phyloP scores from a whole-genome alignment of 2,888 invertebrate species.

The Neelides folsomi region DNA sequence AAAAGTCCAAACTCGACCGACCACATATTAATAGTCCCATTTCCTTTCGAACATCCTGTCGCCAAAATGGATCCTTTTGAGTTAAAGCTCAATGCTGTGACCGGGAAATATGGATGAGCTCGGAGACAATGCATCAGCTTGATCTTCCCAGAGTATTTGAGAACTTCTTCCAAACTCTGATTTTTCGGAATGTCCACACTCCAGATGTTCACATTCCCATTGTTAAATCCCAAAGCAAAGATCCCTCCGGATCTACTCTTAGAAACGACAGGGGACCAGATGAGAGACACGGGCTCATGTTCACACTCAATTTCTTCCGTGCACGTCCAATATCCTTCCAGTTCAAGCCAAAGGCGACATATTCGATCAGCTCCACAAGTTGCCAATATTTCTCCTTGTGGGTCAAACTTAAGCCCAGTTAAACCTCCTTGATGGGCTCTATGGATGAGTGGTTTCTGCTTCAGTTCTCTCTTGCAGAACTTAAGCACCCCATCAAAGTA shows the following conservation, averaged over 20 bases:
- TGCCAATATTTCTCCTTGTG: slow-evolving; percentile 42
- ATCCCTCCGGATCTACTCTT: slow-evolving; percentile 37
- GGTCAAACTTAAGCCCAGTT: slow-evolving; percentile 43
- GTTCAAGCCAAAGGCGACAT: slow-evolving; percentile 41
- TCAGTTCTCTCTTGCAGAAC: slow-evolving; percentile 35
- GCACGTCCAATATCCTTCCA: slow-evolving; percentile 39
- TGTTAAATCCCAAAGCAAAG: slow-evolving; percentile 44
- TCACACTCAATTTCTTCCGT: slow-evolving; percentile 40
- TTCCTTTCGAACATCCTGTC: slow-evolving; percentile 40
- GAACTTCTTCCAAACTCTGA: background rate
- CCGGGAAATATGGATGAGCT: slow-evolving; percentile 45
- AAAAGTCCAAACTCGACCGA: slow-evolving; percentile 47
- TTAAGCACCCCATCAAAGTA: slow-evolving; percentile 45
- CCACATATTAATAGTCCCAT: slow-evolving; percentile 49
- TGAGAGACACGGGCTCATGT: slow-evolving; percentile 40
- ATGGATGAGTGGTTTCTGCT: slow-evolving; percentile 9
- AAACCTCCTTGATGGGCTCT: slow-evolving; percentile 37
- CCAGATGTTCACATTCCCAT: slow-evolving; percentile 45
- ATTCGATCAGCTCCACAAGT: slow-evolving; percentile 42
- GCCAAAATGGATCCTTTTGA: slow-evolving; percentile 44
- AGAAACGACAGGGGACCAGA: slow-evolving; percentile 46
- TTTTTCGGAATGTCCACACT: slow-evolving; percentile 34
- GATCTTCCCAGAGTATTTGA: background rate
- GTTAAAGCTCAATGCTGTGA: slow-evolving; percentile 44
- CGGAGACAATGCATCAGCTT: slow-evolving; percentile 39